Evolutionary conservation across 2,888 invertebrate species (phyloP), one percentile per base, ranked within the genome.

Genomic region (Meliscaeva auricollis): DNA sequence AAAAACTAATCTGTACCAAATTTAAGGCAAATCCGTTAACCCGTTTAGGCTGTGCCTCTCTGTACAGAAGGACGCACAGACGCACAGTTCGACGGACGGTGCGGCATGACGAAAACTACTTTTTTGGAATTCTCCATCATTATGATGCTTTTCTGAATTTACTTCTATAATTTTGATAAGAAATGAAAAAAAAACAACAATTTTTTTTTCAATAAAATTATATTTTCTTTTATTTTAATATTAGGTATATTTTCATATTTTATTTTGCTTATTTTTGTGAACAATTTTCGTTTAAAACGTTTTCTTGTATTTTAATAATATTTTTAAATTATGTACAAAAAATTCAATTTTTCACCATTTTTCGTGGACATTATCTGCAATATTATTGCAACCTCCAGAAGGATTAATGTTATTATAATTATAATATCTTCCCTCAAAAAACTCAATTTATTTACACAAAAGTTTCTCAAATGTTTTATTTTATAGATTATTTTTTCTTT

Each of bases 401-500:
- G 52, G 48, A 38, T 69, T 58, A 38, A 17, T 0, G 17, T 62
- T 41, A n/a, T 54, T 26, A n/a, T 52, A 30, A 52, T 44, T 69
- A 9, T 58, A 9, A 3, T 26, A 26, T 26, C 4, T 26, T 58
- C 46, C 26, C 41, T 20, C 20, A 17, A 77, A 74, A 72, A 72
- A 41, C 52, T 56, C 41, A 74, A 52, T 69, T 74, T 64, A 70
- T 79, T 69, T 79, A 83, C 84, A 80, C 70, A 84, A 76, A 81
- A 78, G 22, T 72, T 77, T 77, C 44, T 56, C 64, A 77, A 79
- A 66, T 26, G 7, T 38, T 38, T 38, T 38, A 9, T 38, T 38
- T 38, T 38, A 9, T 9, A 32, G 32, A 7, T 38, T 38, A 11
- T 11, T 11, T 38, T 38, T 4, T 11, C 2, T 9, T 38, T 38